Evolutionary conservation across 2,113 vertebrate species (phyloP), one percentile per base, ranked within the genome.

Genomic region (Alaudala cheleensis): DNA sequence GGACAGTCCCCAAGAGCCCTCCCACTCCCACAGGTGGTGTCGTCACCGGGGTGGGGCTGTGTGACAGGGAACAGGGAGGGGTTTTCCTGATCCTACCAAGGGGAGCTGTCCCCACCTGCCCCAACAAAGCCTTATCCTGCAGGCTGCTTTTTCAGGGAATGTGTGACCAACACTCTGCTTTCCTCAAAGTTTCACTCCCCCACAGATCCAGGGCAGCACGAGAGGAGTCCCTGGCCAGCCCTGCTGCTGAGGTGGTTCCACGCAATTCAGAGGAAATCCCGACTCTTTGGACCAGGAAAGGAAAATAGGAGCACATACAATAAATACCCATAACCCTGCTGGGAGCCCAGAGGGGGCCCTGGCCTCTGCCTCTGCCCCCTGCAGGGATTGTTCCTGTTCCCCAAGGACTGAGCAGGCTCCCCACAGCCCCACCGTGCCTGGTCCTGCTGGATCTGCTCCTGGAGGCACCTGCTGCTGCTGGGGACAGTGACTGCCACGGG

Each of bases 241-340:
- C 92, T 96, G 85, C 96, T 96, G 93, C 96, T 96, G 93, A 90
- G 92, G 86, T 97, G 95, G 95, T 88, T 97, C 66, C 95, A 82
- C 11, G 79, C 92, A 3, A 69, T 96, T 19, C 93, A 96, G 86
- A 96, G 90, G 92, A 96, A 96, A 91, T 93, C 96, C 96, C 77
- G 92, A 72, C 1, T 94, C 85, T 96, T 95, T 94, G 96, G 92
- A 95, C 28, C 87, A 33, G 92, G 66, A 90, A 96, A 94, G 92
- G 95, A 96, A 28, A 87, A 29, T 10, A 90, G 95, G 49, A 95
- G 79, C 93, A 65, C 88, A 17, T 57, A 61, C 92, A 82, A 45
- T 88, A 67, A 94, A 72, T 82, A 87, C 74, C 42, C 37, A 0
- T 85, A 80, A 82, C 70, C 3, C 44, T 56, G 86, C 66, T 2